Percentiles rank a stretch among this genome's conserved stretches.
These are phyloP conservation scores for Coilia nasus DNA, from an alignment of 2,797 vertebrate genomes.

Conservation along the genomic window DNA sequence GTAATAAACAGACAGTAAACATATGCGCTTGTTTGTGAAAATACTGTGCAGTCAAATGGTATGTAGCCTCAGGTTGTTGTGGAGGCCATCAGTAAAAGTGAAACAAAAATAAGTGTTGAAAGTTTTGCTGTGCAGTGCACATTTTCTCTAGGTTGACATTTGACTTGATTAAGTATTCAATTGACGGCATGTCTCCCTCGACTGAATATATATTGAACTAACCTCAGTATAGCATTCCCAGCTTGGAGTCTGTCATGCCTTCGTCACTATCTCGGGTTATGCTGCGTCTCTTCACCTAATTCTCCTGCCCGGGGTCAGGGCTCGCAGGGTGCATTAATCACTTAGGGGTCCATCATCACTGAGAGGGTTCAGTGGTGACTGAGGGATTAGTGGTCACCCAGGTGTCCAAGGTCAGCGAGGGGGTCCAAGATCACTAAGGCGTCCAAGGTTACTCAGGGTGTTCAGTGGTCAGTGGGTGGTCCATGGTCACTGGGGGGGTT, in stretches of 20 bases:
- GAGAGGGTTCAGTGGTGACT: no score
- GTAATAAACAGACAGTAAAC: neutral
- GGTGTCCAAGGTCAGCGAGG: no score
- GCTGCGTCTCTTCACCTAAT: neutral
- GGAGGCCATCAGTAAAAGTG: conserved; percentile 8
- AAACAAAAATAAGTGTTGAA: neutral
- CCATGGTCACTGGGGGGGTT: no score
- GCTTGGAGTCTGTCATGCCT: neutral
- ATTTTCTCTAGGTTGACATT: conserved; percentile 6
- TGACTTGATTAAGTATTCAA: conserved; percentile 18
- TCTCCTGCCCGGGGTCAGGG: neutral
- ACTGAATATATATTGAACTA: conserved; percentile 13
- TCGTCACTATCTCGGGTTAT: neutral
- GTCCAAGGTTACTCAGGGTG: no score
- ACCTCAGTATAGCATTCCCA: conserved; percentile 16
- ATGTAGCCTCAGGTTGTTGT: neutral
- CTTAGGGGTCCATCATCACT: no score
- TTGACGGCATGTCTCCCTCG: conserved; percentile 9
- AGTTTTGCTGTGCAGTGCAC: conserved; percentile 16
- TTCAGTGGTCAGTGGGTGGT: no score
- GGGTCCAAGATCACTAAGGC: no score
- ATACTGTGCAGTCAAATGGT: neutral
- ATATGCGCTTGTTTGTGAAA: neutral
- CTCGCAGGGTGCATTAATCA: no score
- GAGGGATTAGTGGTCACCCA: no score